Conservation (phyloP, 2,888 invertebrate species). For the Sisyra terminalis region DNA sequence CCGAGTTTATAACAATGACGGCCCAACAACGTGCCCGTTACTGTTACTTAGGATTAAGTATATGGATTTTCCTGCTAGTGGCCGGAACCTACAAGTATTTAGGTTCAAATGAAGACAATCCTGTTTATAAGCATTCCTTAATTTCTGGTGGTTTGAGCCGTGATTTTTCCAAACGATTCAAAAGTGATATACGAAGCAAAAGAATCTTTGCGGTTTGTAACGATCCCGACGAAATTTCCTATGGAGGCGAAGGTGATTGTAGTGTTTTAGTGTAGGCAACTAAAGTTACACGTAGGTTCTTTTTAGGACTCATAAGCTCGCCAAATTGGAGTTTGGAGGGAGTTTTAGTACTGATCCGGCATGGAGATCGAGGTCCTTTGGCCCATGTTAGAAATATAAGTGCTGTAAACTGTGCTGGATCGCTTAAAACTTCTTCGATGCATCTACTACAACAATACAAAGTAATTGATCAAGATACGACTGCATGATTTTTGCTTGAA, state of each 20-base stretch:
- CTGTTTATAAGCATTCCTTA: constrained; percentile 22
- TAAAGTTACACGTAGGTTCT: not conserved
- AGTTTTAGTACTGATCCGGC: constrained; percentile 60
- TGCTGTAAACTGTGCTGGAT: constrained; percentile 54
- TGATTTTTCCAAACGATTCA: constrained; percentile 33
- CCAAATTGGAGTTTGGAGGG: constrained; percentile 49
- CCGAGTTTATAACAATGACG: constrained; percentile 21
- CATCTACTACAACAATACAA: constrained; percentile 23
- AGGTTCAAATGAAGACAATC: constrained; percentile 25
- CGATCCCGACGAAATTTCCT: constrained; percentile 47
- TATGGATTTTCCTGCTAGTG: constrained; percentile 67
- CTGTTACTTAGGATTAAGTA: constrained; percentile 62
- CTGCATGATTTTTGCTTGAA: no score
- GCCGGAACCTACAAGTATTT: constrained; percentile 71
- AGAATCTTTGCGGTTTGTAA: constrained; percentile 55
- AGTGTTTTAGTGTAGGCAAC: not conserved
- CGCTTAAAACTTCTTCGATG: constrained; percentile 15
- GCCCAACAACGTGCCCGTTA: constrained; percentile 64
- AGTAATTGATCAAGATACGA: constrained; percentile 18
- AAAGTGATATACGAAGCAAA: constrained; percentile 42
- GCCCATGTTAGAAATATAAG: constrained; percentile 67
- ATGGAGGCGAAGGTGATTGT: constrained; percentile 55
- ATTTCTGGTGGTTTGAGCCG: constrained; percentile 26
- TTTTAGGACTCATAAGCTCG: constrained; percentile 25
- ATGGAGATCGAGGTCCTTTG: constrained; percentile 80